Conservation (phyloP, 1,140 invertebrate species). For the Patella vulgata region DNA sequence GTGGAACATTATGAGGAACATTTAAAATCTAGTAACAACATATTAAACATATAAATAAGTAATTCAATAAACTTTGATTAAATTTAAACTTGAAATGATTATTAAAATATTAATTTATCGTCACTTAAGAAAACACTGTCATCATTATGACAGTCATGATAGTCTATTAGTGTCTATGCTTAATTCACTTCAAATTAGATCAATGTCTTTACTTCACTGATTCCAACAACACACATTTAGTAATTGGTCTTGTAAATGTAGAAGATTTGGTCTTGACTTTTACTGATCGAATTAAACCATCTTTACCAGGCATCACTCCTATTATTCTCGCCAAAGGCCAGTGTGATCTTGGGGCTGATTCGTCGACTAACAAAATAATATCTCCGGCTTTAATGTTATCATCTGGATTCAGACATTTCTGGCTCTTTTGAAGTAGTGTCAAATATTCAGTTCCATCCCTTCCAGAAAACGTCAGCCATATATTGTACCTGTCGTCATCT, state of each 20-base stretch:
- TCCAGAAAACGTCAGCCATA: constrained; percentile 39
- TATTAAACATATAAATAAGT: too few species aligned
- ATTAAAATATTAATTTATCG: too few species aligned
- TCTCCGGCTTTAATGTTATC: constrained; percentile 33
- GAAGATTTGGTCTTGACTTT: constrained; percentile 20
- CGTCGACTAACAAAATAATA: constrained; percentile 37
- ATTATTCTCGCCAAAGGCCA: constrained; percentile 26
- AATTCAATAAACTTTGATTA: too few species aligned
- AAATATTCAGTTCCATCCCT: constrained; percentile 33
- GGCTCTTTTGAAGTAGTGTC: constrained; percentile 19
- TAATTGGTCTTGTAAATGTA: constrained; percentile 16
- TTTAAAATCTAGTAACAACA: too few species aligned
- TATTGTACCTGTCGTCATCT: constrained; percentile 42
- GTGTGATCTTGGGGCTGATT: constrained; percentile 24
- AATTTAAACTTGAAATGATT: too few species aligned
- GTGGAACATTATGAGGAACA: too few species aligned
- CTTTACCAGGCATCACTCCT: constrained; percentile 9
- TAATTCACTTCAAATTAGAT: too few species aligned
- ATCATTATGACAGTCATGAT: too few species aligned
- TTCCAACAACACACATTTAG: too few species aligned
- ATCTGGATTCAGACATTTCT: constrained; percentile 25
- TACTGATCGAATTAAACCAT: constrained; percentile 12
- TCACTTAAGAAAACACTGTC: too few species aligned
- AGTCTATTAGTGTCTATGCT: too few species aligned
- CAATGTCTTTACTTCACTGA: too few species aligned